A percentile compares a stretch with the other conserved stretches of the same genome.
phyloP scores from a whole-genome alignment of 1,140 invertebrate species.

The Bombus sibiricus region DNA sequence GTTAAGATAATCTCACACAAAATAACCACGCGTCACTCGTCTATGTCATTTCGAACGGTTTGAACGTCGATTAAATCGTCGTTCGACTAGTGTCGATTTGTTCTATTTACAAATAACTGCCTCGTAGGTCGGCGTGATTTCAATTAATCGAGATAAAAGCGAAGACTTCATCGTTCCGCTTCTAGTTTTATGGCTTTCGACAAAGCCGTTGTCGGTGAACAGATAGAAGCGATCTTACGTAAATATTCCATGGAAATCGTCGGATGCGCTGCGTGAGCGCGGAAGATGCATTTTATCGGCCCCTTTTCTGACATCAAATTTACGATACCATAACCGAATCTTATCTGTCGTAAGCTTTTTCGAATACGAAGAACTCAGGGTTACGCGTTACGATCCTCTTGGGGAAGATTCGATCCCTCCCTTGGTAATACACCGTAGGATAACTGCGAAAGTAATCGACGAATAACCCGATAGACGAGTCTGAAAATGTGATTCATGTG shows the following conservation, averaged over 20 bases:
- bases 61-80: no score
- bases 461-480: neutral
- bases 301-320: no score
- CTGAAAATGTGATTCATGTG: neutral
- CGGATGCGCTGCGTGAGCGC: neutral
- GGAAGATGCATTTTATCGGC: neutral
- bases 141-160: neutral
- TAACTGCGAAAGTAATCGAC: neutral
- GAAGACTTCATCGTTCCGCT: neutral
- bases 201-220: neutral
- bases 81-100: neutral
- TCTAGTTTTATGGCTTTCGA: neutral
- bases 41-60: neutral
- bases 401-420: conserved; percentile 2
- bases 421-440: neutral
- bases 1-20: neutral
- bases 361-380: neutral
- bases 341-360: conserved; percentile 13
- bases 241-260: neutral
- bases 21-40: neutral
- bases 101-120: neutral
- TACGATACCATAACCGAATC: neutral
- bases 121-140: neutral
- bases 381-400: conserved; percentile 2
- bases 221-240: neutral